phyloP scores from a whole-genome alignment of 2,888 invertebrate species.

The Dynastes hyllus region DNA sequence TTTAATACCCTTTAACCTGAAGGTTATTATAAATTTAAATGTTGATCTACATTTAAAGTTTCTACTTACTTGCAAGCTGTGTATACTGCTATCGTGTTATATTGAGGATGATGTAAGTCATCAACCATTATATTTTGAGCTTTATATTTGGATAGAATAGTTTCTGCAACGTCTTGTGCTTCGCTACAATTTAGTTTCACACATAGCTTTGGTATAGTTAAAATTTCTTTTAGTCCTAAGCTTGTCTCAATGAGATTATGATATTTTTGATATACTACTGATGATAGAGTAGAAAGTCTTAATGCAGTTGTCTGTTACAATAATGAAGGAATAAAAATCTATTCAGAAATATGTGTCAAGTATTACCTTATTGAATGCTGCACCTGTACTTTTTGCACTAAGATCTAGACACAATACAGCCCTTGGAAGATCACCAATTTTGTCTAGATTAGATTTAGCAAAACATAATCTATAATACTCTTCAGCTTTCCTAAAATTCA shows the following conservation, averaged over 20 bases:
- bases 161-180: conserved; percentile 72
- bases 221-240: conserved; percentile 74
- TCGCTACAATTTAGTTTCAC: conserved; percentile 74
- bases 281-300: conserved; percentile 76
- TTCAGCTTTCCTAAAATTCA: conserved; percentile 72
- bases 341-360: background rate
- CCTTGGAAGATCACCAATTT: conserved; percentile 76
- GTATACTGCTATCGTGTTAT: conserved; percentile 78
- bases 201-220: conserved; percentile 76
- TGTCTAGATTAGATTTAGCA: conserved; percentile 69
- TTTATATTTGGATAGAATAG: conserved; percentile 73
- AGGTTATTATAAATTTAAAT: conserved; percentile 10
- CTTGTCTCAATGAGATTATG: conserved; percentile 77
- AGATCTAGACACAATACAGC: conserved; percentile 77
- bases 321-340: background rate
- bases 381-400: conserved; percentile 73
- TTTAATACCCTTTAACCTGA: conserved; percentile 74
- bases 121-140: conserved; percentile 73
- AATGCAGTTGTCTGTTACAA: conserved; percentile 73
- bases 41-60: background rate
- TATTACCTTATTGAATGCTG: conserved; percentile 74
- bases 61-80: conserved; percentile 76
- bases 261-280: conserved; percentile 73
- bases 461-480: conserved; percentile 73
- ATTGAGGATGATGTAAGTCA: conserved; percentile 77